Evolutionary conservation across 2,888 invertebrate genomes (phyloP).

Genomic region (Hypolimnas misippus): DNA sequence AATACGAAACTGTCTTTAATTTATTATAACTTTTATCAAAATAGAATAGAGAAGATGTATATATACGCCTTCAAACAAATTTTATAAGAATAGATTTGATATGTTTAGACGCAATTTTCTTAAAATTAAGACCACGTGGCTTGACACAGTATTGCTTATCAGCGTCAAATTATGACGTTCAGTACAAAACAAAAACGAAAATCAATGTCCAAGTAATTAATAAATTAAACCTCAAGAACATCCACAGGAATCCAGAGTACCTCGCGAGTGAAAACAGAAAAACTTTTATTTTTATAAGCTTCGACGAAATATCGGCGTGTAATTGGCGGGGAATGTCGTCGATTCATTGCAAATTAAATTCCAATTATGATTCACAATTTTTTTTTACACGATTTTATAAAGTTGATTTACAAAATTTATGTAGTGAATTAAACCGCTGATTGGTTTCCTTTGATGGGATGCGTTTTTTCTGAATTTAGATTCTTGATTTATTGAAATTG

Average conservation of each 20-base stretch:
- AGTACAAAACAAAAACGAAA: too few species aligned
- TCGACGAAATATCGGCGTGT: slow-evolving; percentile 21
- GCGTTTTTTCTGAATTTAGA: background rate
- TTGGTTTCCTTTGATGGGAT: background rate
- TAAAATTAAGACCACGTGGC: too few species aligned
- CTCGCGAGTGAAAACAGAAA: background rate
- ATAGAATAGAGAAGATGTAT: too few species aligned
- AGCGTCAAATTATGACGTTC: too few species aligned
- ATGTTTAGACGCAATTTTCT: too few species aligned
- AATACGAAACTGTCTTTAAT: too few species aligned
- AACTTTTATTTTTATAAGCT: background rate
- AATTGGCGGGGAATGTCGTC: slow-evolving; percentile 30
- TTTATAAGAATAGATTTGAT: too few species aligned
- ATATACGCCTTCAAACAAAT: too few species aligned
- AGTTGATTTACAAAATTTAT: slow-evolving; percentile 15
- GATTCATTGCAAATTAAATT: slow-evolving; percentile 33
- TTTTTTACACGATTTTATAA: slow-evolving; percentile 17
- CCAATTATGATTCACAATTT: slow-evolving; percentile 36
- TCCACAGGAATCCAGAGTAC: background rate
- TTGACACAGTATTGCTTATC: too few species aligned
- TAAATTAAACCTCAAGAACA: too few species aligned
- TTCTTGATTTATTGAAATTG: background rate
- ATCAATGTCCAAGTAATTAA: too few species aligned
- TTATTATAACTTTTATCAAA: too few species aligned
- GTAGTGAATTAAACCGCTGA: slow-evolving; percentile 8